Base-by-base conservation (phyloP, 2,888 invertebrate species). In the Ariolimax columbianus region DNA sequence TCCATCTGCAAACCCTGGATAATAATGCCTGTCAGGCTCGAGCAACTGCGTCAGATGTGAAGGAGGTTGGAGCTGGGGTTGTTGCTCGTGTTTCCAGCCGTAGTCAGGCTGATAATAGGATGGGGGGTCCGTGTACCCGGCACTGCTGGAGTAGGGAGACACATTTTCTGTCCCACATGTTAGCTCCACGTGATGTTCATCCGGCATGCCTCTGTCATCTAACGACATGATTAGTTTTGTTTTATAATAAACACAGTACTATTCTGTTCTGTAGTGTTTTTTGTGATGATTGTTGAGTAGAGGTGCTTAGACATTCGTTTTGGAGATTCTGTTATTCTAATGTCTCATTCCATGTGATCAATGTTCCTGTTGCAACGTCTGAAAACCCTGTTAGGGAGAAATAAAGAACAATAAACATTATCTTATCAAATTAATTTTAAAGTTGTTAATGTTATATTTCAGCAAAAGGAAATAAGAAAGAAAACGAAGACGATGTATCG, bases 11-110 rank as follows among this genome's bases (percentile, higher is more conserved):
- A 79, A 33, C 43, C 68, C 70, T 7, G n/a, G n/a, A 33, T 83
- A 83, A 33, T 66, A 83, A 40, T 66, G 77, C 77, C 68, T 77
- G 33, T 66, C 77, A n/a, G 77, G 4, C 2, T 66, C 47, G 30
- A 63, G 40, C 9, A 68, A 6, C 38, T 73, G 82, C 38, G 55
- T 38, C 23, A 30, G 72, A 17, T 59, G 72, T 73, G 86, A 26
- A 59, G n/a, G 26, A 72, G 63, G 66, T 47, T 78, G 63, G 23
- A 68, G 80, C 11, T 36, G 55, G 33, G 36, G 47, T 11, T 47
- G 47, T 11, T 63, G 51, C 68, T 47, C 83, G 70, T 55, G 83
- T 55, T 86, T 83, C 86, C 87, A 88, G 78, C 86, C 86, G 26
- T 79, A 81, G 26, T 86, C 86, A 17, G 81, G 19, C 51, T 83